Evolutionary conservation across 2,113 vertebrate species (phyloP).

Genomic region (Dunckerocampus dactyliophorus): DNA sequence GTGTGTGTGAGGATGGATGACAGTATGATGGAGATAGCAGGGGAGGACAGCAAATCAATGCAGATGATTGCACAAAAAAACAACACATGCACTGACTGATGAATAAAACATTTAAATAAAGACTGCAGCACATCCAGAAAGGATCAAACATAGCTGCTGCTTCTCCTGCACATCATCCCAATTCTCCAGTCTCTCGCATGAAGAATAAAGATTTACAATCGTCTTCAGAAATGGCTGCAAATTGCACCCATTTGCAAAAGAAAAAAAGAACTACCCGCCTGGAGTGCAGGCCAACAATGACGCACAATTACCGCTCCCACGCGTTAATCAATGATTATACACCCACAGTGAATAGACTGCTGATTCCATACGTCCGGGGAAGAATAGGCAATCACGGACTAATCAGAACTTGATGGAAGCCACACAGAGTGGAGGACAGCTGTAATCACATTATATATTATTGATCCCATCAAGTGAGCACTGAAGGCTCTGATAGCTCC

Average conservation of each 20-base stretch:
- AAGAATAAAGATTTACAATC: constrained; percentile 33
- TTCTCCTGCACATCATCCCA: constrained; percentile 11
- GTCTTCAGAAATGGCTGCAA: constrained; percentile 44
- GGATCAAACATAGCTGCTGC: constrained; percentile 22
- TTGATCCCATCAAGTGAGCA: constrained; percentile 53
- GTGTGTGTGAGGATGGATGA: constrained; percentile 9
- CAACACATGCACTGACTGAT: neutral
- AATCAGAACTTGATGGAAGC: constrained; percentile 64
- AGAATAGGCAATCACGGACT: constrained; percentile 69
- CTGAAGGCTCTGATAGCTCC: constrained; percentile 42
- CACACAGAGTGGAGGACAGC: constrained; percentile 49
- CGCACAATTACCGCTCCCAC: constrained; percentile 57
- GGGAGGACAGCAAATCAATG: constrained; percentile 14
- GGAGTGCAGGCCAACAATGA: constrained; percentile 49
- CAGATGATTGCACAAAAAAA: constrained; percentile 9
- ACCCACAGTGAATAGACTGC: constrained; percentile 60
- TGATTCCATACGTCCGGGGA: constrained; percentile 62
- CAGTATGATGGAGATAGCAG: neutral
- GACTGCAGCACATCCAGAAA: neutral
- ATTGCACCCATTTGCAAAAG: constrained; percentile 44
- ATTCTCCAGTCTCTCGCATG: constrained; percentile 7
- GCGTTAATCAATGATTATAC: constrained; percentile 70
- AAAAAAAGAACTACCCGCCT: constrained; percentile 35
- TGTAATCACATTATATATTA: constrained; percentile 63
- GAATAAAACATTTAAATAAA: neutral